Evolutionary conservation across 1,140 invertebrate genomes (phyloP), one percentile per base, ranked within the genome.

Genomic region (Trachymyrmex cornetzi): DNA sequence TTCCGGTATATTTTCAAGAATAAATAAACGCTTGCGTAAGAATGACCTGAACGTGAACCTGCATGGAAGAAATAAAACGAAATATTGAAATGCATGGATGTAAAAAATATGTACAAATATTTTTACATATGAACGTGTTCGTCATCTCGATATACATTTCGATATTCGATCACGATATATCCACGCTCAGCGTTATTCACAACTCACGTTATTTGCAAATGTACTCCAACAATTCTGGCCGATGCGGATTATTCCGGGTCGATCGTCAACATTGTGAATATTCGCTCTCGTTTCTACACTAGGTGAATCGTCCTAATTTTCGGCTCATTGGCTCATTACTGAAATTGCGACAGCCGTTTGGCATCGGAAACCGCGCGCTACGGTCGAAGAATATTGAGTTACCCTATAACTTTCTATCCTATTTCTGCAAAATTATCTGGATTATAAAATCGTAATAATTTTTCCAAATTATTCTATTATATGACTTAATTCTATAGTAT

Each of bases 311-410:
- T 74, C 7, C 80, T 71, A 75, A 84, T 84, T 84, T 61, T 84
- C 80, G 80, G 80, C 55, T 84, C 80, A 84, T 84, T 84, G 80
- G 80, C 80, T 84, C 34, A 55, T 84, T 75, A 75, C 55, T 22
- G 69, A 55, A 84, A 84, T 75, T 84, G 72, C 69, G 38, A 63
- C n/a, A 38, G 55, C 38, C 24, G 53, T 74, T 84, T 75, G 38
- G 69, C 27, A 38, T 30, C 55, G 80, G 44, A 84, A 84, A 61
- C 80, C 67, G 34, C 53, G 50, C 57, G 64, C 2, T 24, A 59
- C 24, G n/a, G 19, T 75, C 19, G 55, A 74, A 14, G 11, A 74
- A 74, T 74, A 59, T 84, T 30, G 69, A 74, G 24, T 63, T 50
- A 61, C 16, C 24, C 55, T 72, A 14, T 48, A 50, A 1, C 16